These are phyloP conservation scores for Motacilla tschutschensis DNA, from an alignment of 2,113 vertebrate species.

Conservation along the genomic window DNA sequence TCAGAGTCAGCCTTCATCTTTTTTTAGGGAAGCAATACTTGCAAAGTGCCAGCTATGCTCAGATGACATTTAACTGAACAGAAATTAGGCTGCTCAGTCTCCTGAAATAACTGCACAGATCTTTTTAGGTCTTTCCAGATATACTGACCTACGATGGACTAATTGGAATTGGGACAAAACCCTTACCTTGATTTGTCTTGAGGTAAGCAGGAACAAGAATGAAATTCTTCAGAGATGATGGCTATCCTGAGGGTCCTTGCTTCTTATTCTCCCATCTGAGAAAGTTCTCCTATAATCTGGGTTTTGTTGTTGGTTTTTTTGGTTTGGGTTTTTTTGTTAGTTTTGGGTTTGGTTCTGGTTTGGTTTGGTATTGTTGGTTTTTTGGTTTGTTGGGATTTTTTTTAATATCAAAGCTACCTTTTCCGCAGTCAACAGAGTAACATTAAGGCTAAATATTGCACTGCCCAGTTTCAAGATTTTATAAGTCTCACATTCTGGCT, in stretches of 20 bases:
- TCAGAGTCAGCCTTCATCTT: constrained; percentile 16
- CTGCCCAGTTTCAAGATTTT: not conserved
- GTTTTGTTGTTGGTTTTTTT: not conserved
- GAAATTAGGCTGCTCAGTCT: not conserved
- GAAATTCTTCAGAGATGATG: not conserved
- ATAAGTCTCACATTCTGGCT: not conserved
- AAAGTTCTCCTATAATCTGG: not conserved
- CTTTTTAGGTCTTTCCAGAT: constrained; percentile 3
- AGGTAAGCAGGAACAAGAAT: not conserved
- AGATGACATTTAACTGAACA: constrained; percentile 27
- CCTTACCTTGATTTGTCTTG: not conserved
- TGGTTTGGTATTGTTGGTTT: not conserved
- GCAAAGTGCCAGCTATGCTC: not conserved
- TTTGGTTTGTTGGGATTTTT: not conserved
- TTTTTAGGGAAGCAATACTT: not conserved
- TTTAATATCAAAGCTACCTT: not conserved
- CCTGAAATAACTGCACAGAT: not conserved
- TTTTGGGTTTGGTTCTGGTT: not conserved
- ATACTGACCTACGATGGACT: not conserved
- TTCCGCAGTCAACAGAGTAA: not conserved
- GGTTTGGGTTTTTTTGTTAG: not conserved
- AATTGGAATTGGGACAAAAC: constrained; percentile 19
- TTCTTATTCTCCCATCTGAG: not conserved
- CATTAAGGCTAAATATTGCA: not conserved
- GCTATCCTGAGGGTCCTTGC: not conserved